Evolutionary conservation across 2,113 vertebrate species (phyloP).

Genomic region (Himantopus leucocephalus): DNA sequence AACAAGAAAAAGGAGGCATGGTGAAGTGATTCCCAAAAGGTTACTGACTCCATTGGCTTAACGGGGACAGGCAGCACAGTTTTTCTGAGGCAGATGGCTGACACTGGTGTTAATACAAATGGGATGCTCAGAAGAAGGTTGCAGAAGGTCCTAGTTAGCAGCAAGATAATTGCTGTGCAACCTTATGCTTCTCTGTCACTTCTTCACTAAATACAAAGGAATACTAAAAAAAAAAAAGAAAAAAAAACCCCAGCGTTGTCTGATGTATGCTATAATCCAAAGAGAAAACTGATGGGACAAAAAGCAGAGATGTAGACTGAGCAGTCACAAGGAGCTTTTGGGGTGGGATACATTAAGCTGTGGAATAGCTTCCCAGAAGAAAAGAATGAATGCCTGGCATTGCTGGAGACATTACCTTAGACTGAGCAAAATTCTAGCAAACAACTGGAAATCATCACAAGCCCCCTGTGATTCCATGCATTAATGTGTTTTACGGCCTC

Average conservation of each 20-base stretch:
- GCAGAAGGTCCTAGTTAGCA: neutral
- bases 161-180: neutral
- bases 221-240: neutral
- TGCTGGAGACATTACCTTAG: neutral
- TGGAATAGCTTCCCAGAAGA: neutral
- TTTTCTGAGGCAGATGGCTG: neutral
- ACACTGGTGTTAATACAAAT: neutral
- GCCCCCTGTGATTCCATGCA: accelerated
- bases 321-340: neutral
- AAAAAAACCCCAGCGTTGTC: no score
- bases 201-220: neutral
- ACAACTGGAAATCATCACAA: neutral
- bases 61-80: no score
- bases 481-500: neutral
- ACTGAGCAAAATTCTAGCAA: neutral
- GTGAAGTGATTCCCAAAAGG: neutral
- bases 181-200: neutral
- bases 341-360: neutral
- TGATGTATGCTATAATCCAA: neutral
- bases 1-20: neutral
- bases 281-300: neutral
- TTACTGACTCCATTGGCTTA: neutral
- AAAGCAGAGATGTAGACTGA: neutral
- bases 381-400: neutral
- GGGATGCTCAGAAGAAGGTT: neutral